Conservation (phyloP, 2,888 invertebrate genomes). For the Clusia tigrina region DNA sequence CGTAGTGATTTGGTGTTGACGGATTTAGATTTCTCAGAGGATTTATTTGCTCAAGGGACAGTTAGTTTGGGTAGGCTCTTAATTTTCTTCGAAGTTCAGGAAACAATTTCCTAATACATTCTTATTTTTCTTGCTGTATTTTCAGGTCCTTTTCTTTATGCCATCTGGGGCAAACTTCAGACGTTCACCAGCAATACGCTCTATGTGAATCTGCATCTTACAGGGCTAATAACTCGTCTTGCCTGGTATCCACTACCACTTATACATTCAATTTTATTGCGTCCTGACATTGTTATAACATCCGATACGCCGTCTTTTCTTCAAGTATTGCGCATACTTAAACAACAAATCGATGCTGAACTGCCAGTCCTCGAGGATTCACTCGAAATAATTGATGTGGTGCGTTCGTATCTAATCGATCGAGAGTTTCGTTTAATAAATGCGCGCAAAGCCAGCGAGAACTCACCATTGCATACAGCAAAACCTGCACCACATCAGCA, state of each 20-base stretch:
- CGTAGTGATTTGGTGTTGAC: constrained; percentile 56
- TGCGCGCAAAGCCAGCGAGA: constrained; percentile 66
- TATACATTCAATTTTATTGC: constrained; percentile 85
- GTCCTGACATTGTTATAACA: constrained; percentile 84
- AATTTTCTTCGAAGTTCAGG: too few relatives aligned
- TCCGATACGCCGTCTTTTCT: constrained; percentile 90
- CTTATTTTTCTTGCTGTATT: neutral
- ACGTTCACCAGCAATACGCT: constrained; percentile 84
- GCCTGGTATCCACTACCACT: constrained; percentile 90
- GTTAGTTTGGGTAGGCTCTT: constrained; percentile 59
- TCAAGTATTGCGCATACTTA: constrained; percentile 84
- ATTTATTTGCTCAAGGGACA: constrained; percentile 65
- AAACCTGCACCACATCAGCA: constrained; percentile 51
- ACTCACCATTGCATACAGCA: constrained; percentile 63
- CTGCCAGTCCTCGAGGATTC: constrained; percentile 68
- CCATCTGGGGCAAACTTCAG: constrained; percentile 82
- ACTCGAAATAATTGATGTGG: constrained; percentile 76
- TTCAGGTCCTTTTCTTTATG: constrained; percentile 82
- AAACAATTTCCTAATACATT: too few relatives aligned
- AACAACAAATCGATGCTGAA: constrained; percentile 86
- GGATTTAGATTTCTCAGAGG: constrained; percentile 64
- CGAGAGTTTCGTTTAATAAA: constrained; percentile 80
- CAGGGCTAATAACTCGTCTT: constrained; percentile 84
- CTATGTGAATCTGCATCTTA: constrained; percentile 85
- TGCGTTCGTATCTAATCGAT: constrained; percentile 79